Percentiles rank a stretch among this genome's conserved stretches.
Conservation (phyloP, 2,797 vertebrate species). For the Tangara arthus region DNA sequence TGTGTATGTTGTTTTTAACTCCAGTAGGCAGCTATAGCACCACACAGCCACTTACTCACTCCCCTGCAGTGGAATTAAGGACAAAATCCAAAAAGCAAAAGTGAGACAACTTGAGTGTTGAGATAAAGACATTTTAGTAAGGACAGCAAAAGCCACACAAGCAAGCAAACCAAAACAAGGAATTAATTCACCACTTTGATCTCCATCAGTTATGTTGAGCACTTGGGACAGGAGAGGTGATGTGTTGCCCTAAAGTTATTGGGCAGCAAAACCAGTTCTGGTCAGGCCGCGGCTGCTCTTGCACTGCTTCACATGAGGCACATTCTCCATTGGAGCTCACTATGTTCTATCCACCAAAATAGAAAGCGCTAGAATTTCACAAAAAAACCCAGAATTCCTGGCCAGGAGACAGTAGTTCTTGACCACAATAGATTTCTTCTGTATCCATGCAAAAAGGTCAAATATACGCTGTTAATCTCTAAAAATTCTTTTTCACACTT, state of each 20-base stretch:
- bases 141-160: background rate
- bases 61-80: too few species aligned
- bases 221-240: background rate
- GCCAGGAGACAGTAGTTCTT: background rate
- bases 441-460: background rate
- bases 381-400: background rate
- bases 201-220: background rate
- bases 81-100: background rate
- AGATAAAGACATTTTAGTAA: background rate
- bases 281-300: background rate
- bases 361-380: background rate
- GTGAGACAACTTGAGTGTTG: background rate
- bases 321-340: background rate
- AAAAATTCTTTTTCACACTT: background rate
- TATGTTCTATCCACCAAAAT: background rate
- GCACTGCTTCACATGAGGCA: background rate
- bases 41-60: background rate
- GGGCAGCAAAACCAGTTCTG: background rate
- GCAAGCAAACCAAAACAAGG: background rate
- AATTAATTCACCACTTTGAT: background rate
- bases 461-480: background rate
- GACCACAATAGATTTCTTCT: background rate
- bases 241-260: background rate
- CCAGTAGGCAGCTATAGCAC: background rate
- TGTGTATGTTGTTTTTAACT: background rate